Evolutionary conservation across 2,888 invertebrate species (phyloP).

Genomic region (Eumacrocentrus americanus): DNA sequence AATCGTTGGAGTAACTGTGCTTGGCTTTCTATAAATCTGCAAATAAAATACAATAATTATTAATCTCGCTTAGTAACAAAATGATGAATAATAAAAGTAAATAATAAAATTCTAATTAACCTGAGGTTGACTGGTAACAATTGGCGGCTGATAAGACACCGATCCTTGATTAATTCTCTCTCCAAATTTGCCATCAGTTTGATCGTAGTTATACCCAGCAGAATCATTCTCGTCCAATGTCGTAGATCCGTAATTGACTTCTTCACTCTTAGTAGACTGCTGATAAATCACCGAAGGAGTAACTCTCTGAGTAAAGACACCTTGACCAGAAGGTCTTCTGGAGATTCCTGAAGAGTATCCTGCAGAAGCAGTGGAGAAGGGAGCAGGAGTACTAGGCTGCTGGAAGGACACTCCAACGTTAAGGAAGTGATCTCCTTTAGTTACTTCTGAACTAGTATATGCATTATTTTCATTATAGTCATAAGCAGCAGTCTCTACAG

Average conservation of each 20-base stretch:
- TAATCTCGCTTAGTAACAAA: no score
- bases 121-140: slow-evolving; percentile 13
- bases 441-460: slow-evolving; percentile 31
- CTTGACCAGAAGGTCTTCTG: slow-evolving; percentile 21
- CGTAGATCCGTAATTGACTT: slow-evolving; percentile 33
- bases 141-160: slow-evolving; percentile 11
- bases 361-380: slow-evolving; percentile 26
- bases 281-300: slow-evolving; percentile 30
- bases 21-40: slow-evolving; percentile 37
- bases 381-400: slow-evolving; percentile 38
- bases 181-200: slow-evolving; percentile 40
- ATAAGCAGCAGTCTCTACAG: slow-evolving; percentile 30
- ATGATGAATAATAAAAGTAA: no score
- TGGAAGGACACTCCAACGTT: slow-evolving; percentile 44
- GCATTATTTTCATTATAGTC: slow-evolving; percentile 27
- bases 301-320: not conserved
- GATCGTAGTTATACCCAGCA: slow-evolving; percentile 32
- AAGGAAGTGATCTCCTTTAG: slow-evolving; percentile 29
- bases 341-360: slow-evolving; percentile 37
- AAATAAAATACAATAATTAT: not conserved
- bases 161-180: slow-evolving; percentile 35
- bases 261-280: slow-evolving; percentile 11
- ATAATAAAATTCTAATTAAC: slow-evolving; percentile 13
- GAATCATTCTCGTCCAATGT: slow-evolving; percentile 26
- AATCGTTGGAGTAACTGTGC: slow-evolving; percentile 38